Percentiles rank a stretch among this genome's conserved stretches.
phyloP scores from a whole-genome alignment of 2,888 invertebrate species.

The Antitype chi region DNA sequence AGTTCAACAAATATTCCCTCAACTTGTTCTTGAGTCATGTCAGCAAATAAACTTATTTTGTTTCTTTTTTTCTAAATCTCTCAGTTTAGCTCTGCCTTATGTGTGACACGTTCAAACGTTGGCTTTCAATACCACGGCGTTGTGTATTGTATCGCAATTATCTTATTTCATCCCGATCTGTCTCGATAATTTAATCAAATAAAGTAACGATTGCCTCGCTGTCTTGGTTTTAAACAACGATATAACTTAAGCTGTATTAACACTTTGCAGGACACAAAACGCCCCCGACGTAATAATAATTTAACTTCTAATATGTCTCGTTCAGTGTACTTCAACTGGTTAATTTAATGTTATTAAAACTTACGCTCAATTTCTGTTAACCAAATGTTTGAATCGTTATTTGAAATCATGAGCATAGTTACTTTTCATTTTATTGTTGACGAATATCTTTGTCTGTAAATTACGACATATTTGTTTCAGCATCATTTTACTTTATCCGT shows the following conservation, averaged over 20 bases:
- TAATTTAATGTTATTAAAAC: background rate
- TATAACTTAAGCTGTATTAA: background rate
- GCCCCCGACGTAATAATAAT: no score
- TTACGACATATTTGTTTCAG: conserved; percentile 31
- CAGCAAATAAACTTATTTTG: background rate
- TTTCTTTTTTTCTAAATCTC: background rate
- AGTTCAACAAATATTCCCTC: background rate
- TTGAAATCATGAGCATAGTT: conserved; percentile 46
- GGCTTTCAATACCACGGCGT: background rate
- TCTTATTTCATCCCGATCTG: conserved; percentile 52
- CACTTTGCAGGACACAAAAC: no score
- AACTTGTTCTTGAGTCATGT: background rate
- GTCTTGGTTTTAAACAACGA: conserved; percentile 47
- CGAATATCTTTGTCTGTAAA: conserved; percentile 36
- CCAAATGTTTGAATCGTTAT: conserved; percentile 27
- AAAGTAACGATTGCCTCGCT: conserved; percentile 6
- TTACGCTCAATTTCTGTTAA: conserved; percentile 9
- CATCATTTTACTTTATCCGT: conserved; percentile 6
- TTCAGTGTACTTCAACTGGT: no score
- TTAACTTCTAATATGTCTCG: no score
- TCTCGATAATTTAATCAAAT: conserved; percentile 15
- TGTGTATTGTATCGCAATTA: conserved; percentile 9
- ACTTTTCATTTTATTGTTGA: conserved; percentile 22
- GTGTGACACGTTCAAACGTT: conserved; percentile 26
- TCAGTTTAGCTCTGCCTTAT: background rate